Conservation (phyloP, 2,888 invertebrate species). For the Hyposoter dolosus region DNA sequence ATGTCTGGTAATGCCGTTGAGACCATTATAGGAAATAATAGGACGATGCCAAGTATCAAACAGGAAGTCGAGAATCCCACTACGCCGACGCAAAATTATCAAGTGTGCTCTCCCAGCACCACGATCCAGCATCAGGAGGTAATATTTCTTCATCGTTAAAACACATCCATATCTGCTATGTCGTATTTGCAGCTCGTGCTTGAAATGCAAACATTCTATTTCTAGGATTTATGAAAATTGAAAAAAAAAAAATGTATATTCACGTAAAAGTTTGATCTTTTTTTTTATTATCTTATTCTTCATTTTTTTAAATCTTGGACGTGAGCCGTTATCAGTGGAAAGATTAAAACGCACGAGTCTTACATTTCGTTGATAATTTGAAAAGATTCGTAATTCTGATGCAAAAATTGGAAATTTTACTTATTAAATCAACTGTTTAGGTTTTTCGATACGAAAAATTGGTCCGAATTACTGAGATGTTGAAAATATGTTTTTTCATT, state of each 20-base stretch:
- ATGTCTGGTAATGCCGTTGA: slow-evolving; percentile 86
- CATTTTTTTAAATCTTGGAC: neutral
- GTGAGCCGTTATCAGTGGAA: neutral
- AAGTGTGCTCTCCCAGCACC: slow-evolving; percentile 84
- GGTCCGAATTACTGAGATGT: too few species aligned
- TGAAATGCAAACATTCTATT: neutral
- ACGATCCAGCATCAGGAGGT: slow-evolving; percentile 84
- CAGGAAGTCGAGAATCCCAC: slow-evolving; percentile 87
- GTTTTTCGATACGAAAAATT: neutral
- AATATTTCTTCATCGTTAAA: slow-evolving; percentile 56
- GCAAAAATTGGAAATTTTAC: neutral
- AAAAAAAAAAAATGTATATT: neutral
- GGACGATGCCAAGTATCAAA: slow-evolving; percentile 86
- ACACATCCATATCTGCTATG: neutral
- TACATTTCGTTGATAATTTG: neutral
- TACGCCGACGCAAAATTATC: slow-evolving; percentile 82
- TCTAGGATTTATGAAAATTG: neutral
- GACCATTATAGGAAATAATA: slow-evolving; percentile 82
- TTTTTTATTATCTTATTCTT: neutral
- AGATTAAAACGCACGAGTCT: neutral
- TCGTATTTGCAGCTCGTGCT: neutral
- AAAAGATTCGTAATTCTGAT: slow-evolving; percentile 5
- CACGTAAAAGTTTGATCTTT: neutral
- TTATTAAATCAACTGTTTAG: neutral
- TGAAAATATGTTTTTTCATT: neutral